Evolutionary conservation across 2,797 vertebrate genomes (phyloP), one percentile per base, ranked within the genome.

Genomic region (Mus spretus): DNA sequence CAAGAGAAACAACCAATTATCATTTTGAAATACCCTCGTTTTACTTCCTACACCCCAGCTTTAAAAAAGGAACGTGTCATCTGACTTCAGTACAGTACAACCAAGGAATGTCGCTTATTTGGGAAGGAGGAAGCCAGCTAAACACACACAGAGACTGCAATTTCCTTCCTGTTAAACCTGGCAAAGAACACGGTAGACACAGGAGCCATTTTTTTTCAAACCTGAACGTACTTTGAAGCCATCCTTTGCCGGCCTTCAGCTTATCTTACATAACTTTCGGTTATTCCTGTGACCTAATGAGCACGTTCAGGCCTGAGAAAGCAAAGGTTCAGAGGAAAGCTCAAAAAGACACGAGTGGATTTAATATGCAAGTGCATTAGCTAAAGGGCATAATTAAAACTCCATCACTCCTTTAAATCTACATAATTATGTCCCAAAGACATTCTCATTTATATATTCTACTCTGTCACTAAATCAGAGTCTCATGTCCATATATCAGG

Each of bases 371-470:
- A 96, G 96, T 89, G 94, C 57, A 94, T 96, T 97, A 98, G 97
- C 97, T 97, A 97, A 90, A 94, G 94, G 97, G 97, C 93, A 98
- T 97, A 98, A 98, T 98, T 98, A 98, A 98, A 98, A 97, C 44
- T 95, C 98, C 94, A 98, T 97, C 94, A 90, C 74, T 97, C 91
- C 97, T 97, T 98, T 97, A 98, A 98, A 98, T 98, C 97, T 98
- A 98, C 96, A 97, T 97, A 98, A 98, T 98, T 98, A 98, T 93
- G 89, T 97, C 98, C 97, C 96, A 97, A 98, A 98, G 97, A 97
- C 93, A 98, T 96, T 92, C 93, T 97, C 89, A 97, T 98, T 96
- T 98, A 93, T 93, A 98, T 95, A 79, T 90, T 96, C 97, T 98
- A 95, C 78, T 96, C 92, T 93, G 94, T 61, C 83, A 85, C 96